Evolutionary conservation across 1,140 invertebrate genomes (phyloP), one percentile per base, ranked within the genome.

Genomic region (Pararge aegeria): DNA sequence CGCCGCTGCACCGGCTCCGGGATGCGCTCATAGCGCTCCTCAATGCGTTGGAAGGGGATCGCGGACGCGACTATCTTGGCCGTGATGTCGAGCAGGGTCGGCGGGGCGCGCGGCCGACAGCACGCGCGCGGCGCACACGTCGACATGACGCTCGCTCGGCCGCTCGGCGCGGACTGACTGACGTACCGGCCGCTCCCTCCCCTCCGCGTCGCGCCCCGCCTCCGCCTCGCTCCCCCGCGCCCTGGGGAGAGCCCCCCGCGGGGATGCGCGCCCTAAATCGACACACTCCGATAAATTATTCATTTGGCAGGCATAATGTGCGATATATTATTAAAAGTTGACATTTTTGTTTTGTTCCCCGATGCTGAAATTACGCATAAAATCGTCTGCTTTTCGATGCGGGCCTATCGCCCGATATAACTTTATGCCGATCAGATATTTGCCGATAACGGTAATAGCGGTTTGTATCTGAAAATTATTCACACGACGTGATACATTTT

Each of bases 1-100:
- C 95, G 92, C 59, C 95, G 92, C 86, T 97, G 96, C 73, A 97
- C 96, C 60, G 95, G 95, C 88, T 97, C 96, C 37, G 96, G 96
- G 80, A 97, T 96, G 67, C 95, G 93, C 75, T 95, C 94, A 86
- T 95, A 96, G 64, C 94, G 92, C 87, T 97, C 95, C 90, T 97
- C 95, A 83, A 97, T 95, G 67, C 94, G 92, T 88, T 96, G 95
- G 90, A 97, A 97, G 48, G 96, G 95, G 58, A 96, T 94, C 75
- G 94, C 94, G 83, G 95, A 94, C 68, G 95, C 96, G 55, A 96
- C 96, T 69, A 95, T 93, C 90, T 95, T 94, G 65, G 95, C 95
- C 80, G 94, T 94, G 67, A 96, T 94, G 90, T 97, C 95, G 66
- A 97, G 91, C 66, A 97, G 91, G 46, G 94, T 90, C 89, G 93